Base-by-base conservation (phyloP, 2,113 vertebrate genomes). In the Nicator chloris region DNA sequence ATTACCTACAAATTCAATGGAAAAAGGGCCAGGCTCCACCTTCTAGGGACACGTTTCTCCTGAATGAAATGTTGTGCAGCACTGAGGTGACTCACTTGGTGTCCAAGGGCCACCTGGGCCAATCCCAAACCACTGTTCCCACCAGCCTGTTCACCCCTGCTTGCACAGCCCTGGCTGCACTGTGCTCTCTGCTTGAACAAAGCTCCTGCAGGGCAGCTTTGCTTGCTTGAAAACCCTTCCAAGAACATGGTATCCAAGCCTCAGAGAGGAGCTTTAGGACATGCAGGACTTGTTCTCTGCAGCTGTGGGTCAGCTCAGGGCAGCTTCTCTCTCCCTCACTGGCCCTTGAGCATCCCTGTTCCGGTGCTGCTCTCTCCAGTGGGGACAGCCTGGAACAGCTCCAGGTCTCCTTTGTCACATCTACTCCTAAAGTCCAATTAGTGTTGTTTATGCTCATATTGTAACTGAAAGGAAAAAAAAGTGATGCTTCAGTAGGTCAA, bases 311-410 rank as follows among this genome's bases (percentile, higher is more conserved):
- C 35, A 47, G 31, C 19, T 82, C 30, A 31, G 27, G 49, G 40
- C 24, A 91, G 69, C 8, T 42, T 27, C 31, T 23, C 0, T 28
- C 8, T 86, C 42, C 15, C 15, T 37, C 16, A 9, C 20, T 1
- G 6, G 56, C 35, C 66, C 63, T 77, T 6, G 5, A 9, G 27
- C 42, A 70, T 15, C 18, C 22, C 31, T 3, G 1, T 47, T 68
- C 35, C 45, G 54, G 11, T 0, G 0, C 51, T 79, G 47, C 10
- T 39, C 6, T 49, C 51, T 59, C 7, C 2, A 7, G 13, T 26
- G 30, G 33, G 65, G 35, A 63, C 10, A 87, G 30, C 31, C 45
- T 84, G 45, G 15, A 31, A 49, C n/a, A 68, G 39, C 33, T 75
- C 60, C 30, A 7, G 8, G 13, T 59, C 11, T 72, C 53, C 42